A percentile compares a stretch with the other conserved stretches of the same genome.
phyloP scores from a whole-genome alignment of 2,113 vertebrate genomes.

The Pipa parva region DNA sequence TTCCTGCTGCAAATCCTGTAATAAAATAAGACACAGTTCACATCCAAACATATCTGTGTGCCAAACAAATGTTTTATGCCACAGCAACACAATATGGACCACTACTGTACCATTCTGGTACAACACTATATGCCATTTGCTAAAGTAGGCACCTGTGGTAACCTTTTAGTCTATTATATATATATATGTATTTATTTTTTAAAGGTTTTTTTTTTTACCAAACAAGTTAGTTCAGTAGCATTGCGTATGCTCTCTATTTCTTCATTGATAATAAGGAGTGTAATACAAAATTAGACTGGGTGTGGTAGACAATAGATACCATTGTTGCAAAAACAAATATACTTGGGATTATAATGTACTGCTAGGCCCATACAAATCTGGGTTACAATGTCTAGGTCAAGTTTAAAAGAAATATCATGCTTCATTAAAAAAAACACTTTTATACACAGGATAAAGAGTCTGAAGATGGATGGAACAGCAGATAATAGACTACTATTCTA shows the following conservation, averaged over 20 bases:
- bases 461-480: not conserved
- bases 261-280: not conserved
- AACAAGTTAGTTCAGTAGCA: not conserved
- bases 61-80: not conserved
- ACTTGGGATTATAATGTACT: not conserved
- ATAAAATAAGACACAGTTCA: not conserved
- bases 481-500: not conserved
- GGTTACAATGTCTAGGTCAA: too few species aligned
- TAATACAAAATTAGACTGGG: slow-evolving; percentile 4
- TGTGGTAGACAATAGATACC: slow-evolving; percentile 18
- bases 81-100: not conserved
- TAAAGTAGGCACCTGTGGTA: not conserved
- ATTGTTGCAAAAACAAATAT: not conserved
- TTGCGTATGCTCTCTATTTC: not conserved
- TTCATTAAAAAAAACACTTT: too few species aligned
- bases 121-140: too few species aligned
- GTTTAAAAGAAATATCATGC: too few species aligned
- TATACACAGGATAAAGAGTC: too few species aligned
- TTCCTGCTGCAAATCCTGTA: not conserved
- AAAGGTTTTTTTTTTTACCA: not conserved
- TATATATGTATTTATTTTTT: not conserved
- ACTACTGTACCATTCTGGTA: not conserved
- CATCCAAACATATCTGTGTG: not conserved
- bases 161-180: too few species aligned
- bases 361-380: too few species aligned